phyloP scores from a whole-genome alignment of 2,113 vertebrate species.

The Poicephalus gulielmi region DNA sequence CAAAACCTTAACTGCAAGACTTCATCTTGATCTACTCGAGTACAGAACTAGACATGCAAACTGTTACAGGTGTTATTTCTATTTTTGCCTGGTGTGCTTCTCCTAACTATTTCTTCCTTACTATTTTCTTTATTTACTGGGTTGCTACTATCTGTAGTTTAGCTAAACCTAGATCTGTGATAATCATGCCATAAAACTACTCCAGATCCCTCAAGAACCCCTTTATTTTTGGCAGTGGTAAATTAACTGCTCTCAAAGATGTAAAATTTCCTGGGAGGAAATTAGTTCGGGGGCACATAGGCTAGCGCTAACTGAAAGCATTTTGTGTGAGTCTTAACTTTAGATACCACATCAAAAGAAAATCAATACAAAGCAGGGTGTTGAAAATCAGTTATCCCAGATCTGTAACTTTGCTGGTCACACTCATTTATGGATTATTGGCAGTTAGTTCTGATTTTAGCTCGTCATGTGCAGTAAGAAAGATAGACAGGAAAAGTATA shows the following conservation, averaged over 20 bases:
- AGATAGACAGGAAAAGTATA: not conserved
- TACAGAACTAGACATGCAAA: not conserved
- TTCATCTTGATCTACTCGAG: not conserved
- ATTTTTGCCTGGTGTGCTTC: not conserved
- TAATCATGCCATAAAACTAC: not conserved
- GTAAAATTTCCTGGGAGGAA: not conserved
- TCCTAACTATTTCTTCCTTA: not conserved
- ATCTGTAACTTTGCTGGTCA: not conserved
- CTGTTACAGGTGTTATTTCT: not conserved
- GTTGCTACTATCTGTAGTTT: not conserved
- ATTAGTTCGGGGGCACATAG: not conserved
- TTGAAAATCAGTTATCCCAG: not conserved
- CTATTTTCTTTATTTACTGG: not conserved
- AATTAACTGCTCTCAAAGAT: not conserved
- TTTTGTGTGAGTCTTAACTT: not conserved
- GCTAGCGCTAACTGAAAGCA: not conserved
- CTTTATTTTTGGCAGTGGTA: not conserved
- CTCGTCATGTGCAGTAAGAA: not conserved
- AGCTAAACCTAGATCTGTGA: not conserved
- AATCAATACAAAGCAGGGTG: not conserved
- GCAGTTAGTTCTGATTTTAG: not conserved
- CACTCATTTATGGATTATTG: not conserved
- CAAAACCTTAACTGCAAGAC: not conserved
- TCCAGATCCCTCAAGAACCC: not conserved
- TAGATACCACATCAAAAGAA: not conserved